phyloP scores from a whole-genome alignment of 1,140 invertebrate species.

The Watersipora subatra region DNA sequence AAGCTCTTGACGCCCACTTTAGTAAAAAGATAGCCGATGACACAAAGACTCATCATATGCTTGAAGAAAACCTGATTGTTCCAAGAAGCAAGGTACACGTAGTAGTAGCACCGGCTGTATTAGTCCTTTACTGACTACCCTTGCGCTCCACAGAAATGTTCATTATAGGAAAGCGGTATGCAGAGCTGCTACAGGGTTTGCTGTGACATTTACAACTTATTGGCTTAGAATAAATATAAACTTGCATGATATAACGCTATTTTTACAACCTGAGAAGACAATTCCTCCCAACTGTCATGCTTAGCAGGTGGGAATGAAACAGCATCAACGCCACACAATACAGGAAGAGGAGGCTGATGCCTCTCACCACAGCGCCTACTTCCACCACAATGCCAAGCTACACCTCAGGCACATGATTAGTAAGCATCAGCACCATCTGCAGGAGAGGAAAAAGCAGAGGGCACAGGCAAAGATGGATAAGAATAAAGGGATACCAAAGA shows the following conservation, averaged over 20 bases:
- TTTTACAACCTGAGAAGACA: no score
- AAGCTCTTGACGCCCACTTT: slow-evolving; percentile 79
- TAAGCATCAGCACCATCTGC: slow-evolving; percentile 62
- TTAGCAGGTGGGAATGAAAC: slow-evolving; percentile 11
- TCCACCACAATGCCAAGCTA: slow-evolving; percentile 80
- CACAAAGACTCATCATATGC: slow-evolving; percentile 77
- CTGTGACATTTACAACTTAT: no score
- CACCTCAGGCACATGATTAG: slow-evolving; percentile 71
- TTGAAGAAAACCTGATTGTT: slow-evolving; percentile 77
- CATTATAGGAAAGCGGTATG: no score
- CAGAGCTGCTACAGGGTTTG: no score
- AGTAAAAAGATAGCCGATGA: slow-evolving; percentile 79
- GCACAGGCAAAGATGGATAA: slow-evolving; percentile 38
- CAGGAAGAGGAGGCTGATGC: slow-evolving; percentile 60
- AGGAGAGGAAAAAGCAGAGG: slow-evolving; percentile 53
- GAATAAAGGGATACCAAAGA: slow-evolving; percentile 9
- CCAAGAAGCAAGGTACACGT: slow-evolving; percentile 68
- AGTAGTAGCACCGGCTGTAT: no score
- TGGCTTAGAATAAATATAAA: no score
- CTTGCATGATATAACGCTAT: no score
- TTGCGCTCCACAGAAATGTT: no score
- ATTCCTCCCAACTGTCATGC: no score
- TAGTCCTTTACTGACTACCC: no score
- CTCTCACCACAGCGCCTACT: slow-evolving; percentile 40
- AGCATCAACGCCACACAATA: slow-evolving; percentile 80